Conservation (phyloP, 2,888 invertebrate species). For the Folsomia candida region DNA sequence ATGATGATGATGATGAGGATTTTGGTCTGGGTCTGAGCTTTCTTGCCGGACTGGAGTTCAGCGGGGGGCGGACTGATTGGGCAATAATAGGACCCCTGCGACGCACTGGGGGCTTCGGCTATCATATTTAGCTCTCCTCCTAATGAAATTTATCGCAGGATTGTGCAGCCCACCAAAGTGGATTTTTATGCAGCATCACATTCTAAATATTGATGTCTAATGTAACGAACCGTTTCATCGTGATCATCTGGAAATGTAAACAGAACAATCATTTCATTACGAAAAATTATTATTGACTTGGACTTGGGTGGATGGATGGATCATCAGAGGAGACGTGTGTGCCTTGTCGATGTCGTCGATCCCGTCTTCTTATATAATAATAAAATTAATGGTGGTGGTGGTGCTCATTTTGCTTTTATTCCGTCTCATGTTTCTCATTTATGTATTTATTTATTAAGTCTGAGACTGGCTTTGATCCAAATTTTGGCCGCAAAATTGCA, state of each 20-base stretch:
- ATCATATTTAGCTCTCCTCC: conserved; percentile 51
- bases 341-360: too few relatives aligned
- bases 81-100: conserved; percentile 51
- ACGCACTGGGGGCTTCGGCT: conserved; percentile 50
- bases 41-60: conserved; percentile 45
- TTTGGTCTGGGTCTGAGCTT: conserved; percentile 36
- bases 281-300: not conserved
- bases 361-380: too few relatives aligned
- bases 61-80: conserved; percentile 51
- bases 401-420: not conserved
- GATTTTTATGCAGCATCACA: conserved; percentile 51
- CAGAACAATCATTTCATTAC: conserved; percentile 1
- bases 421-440: too few relatives aligned
- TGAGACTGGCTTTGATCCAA: too few relatives aligned
- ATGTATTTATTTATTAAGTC: too few relatives aligned
- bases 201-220: conserved; percentile 46
- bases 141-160: conserved; percentile 51
- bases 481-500: too few relatives aligned
- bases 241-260: not conserved
- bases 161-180: conserved; percentile 50
- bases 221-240: conserved; percentile 19
- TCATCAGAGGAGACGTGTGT: too few relatives aligned
- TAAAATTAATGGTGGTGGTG: not conserved
- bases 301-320: not conserved
- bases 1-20: too few relatives aligned